Conservation (phyloP, 1,140 invertebrate genomes). For the Galendromus occidentalis region DNA sequence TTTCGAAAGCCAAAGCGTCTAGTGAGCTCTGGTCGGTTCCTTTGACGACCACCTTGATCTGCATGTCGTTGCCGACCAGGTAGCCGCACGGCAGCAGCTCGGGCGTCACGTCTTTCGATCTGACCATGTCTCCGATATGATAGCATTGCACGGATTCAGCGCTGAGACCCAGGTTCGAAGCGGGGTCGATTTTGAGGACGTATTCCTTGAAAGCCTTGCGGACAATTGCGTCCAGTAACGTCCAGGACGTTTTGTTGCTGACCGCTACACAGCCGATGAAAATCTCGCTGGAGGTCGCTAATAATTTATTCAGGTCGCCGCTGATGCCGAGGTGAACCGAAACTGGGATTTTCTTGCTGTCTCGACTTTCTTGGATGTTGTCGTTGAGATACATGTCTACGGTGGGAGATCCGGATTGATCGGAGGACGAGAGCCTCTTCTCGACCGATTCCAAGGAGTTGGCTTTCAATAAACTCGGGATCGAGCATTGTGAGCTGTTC, state of each 20-base stretch:
- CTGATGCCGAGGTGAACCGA: conserved; percentile 49
- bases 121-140: conserved; percentile 63
- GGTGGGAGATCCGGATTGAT: conserved; percentile 22
- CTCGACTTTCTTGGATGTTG: conserved; percentile 41
- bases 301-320: conserved; percentile 17
- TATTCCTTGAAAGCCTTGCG: conserved; percentile 82
- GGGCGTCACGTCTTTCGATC: conserved; percentile 27
- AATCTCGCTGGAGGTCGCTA: conserved; percentile 26
- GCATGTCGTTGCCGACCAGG: conserved; percentile 53
- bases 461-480: neutral
- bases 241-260: conserved; percentile 82
- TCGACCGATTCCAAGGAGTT: conserved; percentile 15
- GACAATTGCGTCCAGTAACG: conserved; percentile 71
- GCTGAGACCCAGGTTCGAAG: conserved; percentile 68
- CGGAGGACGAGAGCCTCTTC: conserved; percentile 39
- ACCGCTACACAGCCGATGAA: conserved; percentile 70
- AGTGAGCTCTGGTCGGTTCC: conserved; percentile 64
- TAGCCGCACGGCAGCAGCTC: conserved; percentile 82
- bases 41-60: conserved; percentile 37
- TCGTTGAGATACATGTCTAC: conserved; percentile 20
- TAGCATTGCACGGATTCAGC: conserved; percentile 74
- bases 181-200: conserved; percentile 70
- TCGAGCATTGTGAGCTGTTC: conserved; percentile 3
- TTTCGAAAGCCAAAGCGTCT: conserved; percentile 83
- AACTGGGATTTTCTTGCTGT: conserved; percentile 62